Conservation (phyloP, 2,113 vertebrate genomes). For the Mandrillus leucophaeus region DNA sequence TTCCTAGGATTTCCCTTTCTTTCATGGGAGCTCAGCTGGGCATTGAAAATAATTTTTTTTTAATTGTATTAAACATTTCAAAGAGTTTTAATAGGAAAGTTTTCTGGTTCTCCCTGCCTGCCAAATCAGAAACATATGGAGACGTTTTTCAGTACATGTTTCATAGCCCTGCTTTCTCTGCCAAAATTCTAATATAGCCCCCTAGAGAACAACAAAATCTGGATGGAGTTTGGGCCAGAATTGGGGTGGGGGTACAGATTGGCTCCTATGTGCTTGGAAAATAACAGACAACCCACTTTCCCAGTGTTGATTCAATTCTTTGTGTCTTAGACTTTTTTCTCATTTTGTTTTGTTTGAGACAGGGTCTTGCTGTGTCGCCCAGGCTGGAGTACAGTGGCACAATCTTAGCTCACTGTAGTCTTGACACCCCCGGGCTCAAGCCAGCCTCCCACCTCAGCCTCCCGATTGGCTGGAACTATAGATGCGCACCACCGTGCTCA, state of each 20-base stretch:
- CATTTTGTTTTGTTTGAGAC: not conserved
- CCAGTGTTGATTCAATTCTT: not conserved
- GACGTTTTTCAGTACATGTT: not conserved
- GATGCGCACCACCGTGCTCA: not conserved
- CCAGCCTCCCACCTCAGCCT: not conserved
- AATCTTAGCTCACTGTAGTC: not conserved
- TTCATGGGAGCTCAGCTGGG: not conserved
- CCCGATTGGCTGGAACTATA: not conserved
- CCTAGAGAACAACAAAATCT: not conserved
- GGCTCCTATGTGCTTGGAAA: not conserved
- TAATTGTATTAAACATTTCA: conserved; percentile 9
- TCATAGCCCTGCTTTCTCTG: not conserved
- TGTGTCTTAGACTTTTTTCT: not conserved
- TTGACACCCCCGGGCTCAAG: not conserved
- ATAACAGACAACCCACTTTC: not conserved
- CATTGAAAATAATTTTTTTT: not conserved
- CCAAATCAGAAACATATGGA: conserved; percentile 47
- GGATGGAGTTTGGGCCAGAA: not conserved
- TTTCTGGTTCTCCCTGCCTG: not conserved
- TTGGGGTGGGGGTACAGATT: not conserved
- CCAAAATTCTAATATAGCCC: not conserved
- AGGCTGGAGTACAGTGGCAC: not conserved
- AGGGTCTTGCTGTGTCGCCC: not conserved
- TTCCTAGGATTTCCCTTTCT: not conserved
- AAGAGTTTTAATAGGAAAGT: conserved; percentile 3